A percentile compares a stretch with the other conserved stretches of the same genome.
Conservation (phyloP, 2,113 vertebrate species). For the Taurulus bubalis region DNA sequence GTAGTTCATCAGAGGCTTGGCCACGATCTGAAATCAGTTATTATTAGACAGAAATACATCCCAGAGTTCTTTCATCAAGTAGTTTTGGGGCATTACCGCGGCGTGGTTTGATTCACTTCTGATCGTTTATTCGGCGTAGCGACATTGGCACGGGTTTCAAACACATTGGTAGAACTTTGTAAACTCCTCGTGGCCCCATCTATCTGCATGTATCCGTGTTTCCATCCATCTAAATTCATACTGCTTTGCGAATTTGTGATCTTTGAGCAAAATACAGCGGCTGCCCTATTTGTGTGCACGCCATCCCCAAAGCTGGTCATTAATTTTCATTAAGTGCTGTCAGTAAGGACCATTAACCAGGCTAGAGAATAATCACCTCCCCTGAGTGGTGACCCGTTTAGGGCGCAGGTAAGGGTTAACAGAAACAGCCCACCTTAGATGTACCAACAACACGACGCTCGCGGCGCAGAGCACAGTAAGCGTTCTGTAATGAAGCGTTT, state of each 20-base stretch:
- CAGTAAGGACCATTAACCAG: slow-evolving; percentile 84
- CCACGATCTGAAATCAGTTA: slow-evolving; percentile 54
- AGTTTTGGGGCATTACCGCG: slow-evolving; percentile 47
- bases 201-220: slow-evolving; percentile 7
- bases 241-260: slow-evolving; percentile 13
- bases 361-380: slow-evolving; percentile 82
- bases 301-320: slow-evolving; percentile 71
- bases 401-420: slow-evolving; percentile 80
- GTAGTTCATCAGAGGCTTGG: slow-evolving; percentile 43
- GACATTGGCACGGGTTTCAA: slow-evolving; percentile 17
- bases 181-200: background rate
- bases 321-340: slow-evolving; percentile 85
- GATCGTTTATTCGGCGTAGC: slow-evolving; percentile 18
- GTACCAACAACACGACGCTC: slow-evolving; percentile 64
- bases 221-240: slow-evolving; percentile 6
- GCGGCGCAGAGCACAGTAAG: slow-evolving; percentile 32
- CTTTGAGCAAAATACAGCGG: slow-evolving; percentile 42
- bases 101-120: slow-evolving; percentile 45
- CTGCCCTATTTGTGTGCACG: slow-evolving; percentile 54
- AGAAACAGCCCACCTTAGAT: slow-evolving; percentile 79
- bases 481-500: slow-evolving; percentile 41
- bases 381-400: slow-evolving; percentile 80
- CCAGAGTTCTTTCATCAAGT: slow-evolving; percentile 59
- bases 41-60: slow-evolving; percentile 55
- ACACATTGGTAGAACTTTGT: slow-evolving; percentile 13